Base-by-base conservation (phyloP, 2,113 vertebrate genomes). In the Paramormyrops kingsleyae region DNA sequence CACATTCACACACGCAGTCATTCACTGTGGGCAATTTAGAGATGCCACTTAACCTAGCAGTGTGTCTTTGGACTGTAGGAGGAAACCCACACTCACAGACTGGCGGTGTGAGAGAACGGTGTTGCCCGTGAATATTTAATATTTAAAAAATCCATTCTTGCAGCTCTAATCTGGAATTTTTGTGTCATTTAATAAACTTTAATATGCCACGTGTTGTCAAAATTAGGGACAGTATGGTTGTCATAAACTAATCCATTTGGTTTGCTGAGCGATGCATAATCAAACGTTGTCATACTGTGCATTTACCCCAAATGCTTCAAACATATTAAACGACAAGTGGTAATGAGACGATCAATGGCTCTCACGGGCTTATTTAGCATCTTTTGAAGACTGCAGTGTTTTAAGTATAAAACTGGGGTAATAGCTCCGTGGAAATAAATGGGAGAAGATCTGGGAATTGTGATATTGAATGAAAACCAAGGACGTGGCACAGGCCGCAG, bases 371-470 rank as follows among this genome's bases (percentile, higher is more conserved):
- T 47, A 86, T 87, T 87, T 87, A 53, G 49, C 6, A 53, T 87
- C 47, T 87, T 87, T 87, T 53, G 85, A 87, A 53, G 85, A 88
- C 66, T 47, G 24, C 17, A n/a, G 62, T 74, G 44, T 66, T 47
- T 66, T 31, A 88, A 46, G 88, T 77, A 46, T 49, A 49, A 88
- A 88, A 74, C 5, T 49, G 42, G 42, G 27, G 19, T 77, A 74
- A 49, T 31, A 13, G 46, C 39, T 62, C 46, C 0, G 35, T 44
- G 1, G 56, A 44, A 56, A 44, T 56, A 77, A 49, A 74, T 77
- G 50, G n/a, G 66, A 88, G 46, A 47, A 77, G 46, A 88, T 49
- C 44, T 88, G 62, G 88, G 44, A 74, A 88, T 88, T 46, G 15
- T 47, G 88, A 49, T 31, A 53, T 86, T n/a, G 49, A 50, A 50